These are phyloP conservation scores for Aix galericulata DNA, from an alignment of 2,113 vertebrate genomes.

Conservation along the genomic window DNA sequence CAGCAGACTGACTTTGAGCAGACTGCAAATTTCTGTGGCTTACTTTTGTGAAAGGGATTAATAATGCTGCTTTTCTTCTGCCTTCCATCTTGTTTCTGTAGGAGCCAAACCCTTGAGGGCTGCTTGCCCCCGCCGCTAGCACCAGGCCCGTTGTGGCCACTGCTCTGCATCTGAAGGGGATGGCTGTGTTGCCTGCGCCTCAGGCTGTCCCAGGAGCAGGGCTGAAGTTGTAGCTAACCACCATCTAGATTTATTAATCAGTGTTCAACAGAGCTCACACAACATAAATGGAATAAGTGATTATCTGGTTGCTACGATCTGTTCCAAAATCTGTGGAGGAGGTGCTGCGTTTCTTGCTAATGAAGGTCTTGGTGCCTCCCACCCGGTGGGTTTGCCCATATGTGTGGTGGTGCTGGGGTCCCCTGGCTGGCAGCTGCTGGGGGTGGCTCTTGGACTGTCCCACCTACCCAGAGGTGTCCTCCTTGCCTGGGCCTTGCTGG, in stretches of 20 bases:
- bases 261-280: neutral
- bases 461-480: neutral
- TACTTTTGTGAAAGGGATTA: conserved; percentile 37
- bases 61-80: neutral
- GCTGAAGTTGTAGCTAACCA: neutral
- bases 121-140: fast-evolving
- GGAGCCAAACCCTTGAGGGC: neutral
- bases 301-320: neutral
- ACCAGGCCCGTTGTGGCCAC: neutral
- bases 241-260: neutral
- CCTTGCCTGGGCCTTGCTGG: neutral
- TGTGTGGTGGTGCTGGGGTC: neutral
- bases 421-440: neutral
- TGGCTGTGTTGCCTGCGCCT: neutral
- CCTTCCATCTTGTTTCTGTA: conserved; percentile 18
- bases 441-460: neutral
- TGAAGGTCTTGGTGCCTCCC: neutral
- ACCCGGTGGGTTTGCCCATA: neutral
- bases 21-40: neutral
- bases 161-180: neutral
- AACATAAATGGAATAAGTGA: neutral
- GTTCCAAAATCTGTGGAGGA: neutral
- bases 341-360: neutral
- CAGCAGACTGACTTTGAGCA: conserved; percentile 53
- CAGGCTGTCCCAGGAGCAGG: neutral